These are phyloP conservation scores for Protobothrops flavoviridis DNA, from an alignment of 2,113 vertebrate genomes.

Conservation along the genomic window DNA sequence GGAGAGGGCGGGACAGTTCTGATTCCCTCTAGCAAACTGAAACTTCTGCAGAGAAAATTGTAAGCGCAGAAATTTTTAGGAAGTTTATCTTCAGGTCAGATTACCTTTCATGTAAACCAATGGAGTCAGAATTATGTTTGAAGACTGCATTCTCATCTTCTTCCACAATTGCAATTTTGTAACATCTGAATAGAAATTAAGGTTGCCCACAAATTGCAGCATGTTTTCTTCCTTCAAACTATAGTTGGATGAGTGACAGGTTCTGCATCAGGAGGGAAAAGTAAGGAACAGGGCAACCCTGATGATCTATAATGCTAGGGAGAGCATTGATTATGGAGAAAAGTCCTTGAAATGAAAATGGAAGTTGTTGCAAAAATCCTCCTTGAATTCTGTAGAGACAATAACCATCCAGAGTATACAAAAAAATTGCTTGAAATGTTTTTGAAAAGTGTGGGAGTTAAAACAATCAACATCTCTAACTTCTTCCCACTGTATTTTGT, in stretches of 20 bases:
- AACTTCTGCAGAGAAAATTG: neutral
- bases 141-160: neutral
- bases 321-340: neutral
- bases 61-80: neutral
- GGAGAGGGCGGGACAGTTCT: neutral
- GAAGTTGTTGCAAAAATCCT: neutral
- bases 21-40: neutral
- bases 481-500: constrained; percentile 11
- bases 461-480: neutral
- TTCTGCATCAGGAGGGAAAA: neutral
- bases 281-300: neutral
- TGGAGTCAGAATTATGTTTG: neutral
- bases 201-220: neutral
- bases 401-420: neutral
- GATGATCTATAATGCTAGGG: neutral
- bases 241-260: neutral
- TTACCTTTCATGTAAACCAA: neutral
- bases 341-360: neutral
- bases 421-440: constrained; percentile 14
- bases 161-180: neutral
- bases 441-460: neutral
- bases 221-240: neutral
- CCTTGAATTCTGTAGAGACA: neutral
- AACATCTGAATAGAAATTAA: neutral
- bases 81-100: neutral